Conservation (phyloP, 2,888 invertebrate genomes). For the Tenthredo distinguenda region DNA sequence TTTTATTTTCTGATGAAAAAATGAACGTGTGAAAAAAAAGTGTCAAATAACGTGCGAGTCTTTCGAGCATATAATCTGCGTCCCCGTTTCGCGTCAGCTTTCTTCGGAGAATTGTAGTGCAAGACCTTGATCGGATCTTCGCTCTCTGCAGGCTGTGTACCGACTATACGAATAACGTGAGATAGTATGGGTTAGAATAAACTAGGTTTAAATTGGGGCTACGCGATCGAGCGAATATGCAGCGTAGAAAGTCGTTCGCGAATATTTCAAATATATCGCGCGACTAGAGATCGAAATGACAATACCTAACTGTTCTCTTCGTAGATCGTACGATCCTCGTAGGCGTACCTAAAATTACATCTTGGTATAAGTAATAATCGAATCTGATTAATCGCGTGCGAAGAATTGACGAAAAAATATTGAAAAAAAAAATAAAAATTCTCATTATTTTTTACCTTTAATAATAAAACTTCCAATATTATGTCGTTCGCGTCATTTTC, state of each 20-base stretch:
- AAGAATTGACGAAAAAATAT: too few relatives aligned
- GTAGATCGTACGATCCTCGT: neutral
- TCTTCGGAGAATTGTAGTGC: constrained; percentile 19
- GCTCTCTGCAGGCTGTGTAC: neutral
- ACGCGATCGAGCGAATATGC: neutral
- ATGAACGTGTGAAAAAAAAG: neutral
- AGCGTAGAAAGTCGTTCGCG: neutral
- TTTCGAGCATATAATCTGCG: neutral
- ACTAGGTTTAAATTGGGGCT: constrained; percentile 17
- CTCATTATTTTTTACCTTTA: too few relatives aligned
- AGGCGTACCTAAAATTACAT: neutral
- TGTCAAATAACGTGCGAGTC: neutral
- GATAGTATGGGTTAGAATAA: neutral
- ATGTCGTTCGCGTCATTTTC: constrained; percentile 5
- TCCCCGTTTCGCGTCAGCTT: constrained; percentile 19
- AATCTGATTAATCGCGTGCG: too few relatives aligned
- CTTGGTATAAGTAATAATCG: too few relatives aligned
- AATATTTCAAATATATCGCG: neutral
- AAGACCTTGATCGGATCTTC: constrained; percentile 45
- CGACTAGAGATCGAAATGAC: neutral
- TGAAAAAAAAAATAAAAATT: too few relatives aligned
- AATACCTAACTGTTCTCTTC: neutral
- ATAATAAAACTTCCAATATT: neutral
- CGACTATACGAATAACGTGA: neutral
- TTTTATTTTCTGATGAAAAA: neutral